Conservation (phyloP, 2,113 vertebrate species). For the Odontesthes bonariensis region DNA sequence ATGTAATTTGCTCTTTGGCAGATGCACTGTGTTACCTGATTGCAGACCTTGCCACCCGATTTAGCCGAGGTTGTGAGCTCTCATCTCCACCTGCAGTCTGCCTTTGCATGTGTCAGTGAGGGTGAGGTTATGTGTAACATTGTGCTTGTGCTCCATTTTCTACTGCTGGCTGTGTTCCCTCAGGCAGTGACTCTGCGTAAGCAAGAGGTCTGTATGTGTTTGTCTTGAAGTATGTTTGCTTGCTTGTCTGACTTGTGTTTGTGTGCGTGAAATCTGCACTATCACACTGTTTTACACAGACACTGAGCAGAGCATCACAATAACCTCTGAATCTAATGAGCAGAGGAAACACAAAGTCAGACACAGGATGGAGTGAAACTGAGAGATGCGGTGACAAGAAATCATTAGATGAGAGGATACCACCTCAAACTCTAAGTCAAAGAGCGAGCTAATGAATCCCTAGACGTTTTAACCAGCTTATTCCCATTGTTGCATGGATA, state of each 20-base stretch:
- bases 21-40: conserved; percentile 28
- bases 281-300: conserved; percentile 22
- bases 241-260: conserved; percentile 12
- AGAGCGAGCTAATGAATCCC: conserved; percentile 7
- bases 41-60: conserved; percentile 42
- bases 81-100: conserved; percentile 41
- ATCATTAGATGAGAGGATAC: conserved; percentile 8
- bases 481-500: conserved; percentile 9
- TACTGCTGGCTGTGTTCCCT: conserved; percentile 65
- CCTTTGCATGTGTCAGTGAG: conserved; percentile 32
- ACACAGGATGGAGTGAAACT: conserved; percentile 2
- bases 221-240: conserved; percentile 20
- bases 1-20: neutral
- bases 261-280: conserved; percentile 11
- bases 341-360: conserved; percentile 20
- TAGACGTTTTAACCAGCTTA: neutral
- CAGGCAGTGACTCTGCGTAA: conserved; percentile 72
- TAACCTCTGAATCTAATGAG: conserved; percentile 24
- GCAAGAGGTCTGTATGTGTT: conserved; percentile 34
- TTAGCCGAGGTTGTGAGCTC: conserved; percentile 26
- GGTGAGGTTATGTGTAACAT: conserved; percentile 7
- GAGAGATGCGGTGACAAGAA: conserved; percentile 7
- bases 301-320: conserved; percentile 9
- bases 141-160: conserved; percentile 31
- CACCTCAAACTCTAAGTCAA: conserved; percentile 13